phyloP scores from a whole-genome alignment of 2,888 invertebrate species.

The Mechanitis messenoides region DNA sequence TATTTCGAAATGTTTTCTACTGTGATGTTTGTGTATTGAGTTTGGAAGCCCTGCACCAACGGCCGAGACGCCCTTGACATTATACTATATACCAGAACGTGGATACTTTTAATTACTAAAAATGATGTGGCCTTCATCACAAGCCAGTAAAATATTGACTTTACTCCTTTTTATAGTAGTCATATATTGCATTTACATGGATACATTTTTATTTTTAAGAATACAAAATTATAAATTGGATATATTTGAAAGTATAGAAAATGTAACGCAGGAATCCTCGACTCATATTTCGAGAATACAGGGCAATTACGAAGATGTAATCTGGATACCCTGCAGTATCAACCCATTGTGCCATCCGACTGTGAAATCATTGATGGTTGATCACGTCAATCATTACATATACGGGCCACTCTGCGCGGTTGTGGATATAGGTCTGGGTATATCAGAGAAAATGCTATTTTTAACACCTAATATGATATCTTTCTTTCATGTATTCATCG shows the following conservation, averaged over 20 bases:
- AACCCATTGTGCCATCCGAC: slow-evolving; percentile 88
- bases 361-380: slow-evolving; percentile 88
- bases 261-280: slow-evolving; percentile 45
- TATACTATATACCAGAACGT: slow-evolving; percentile 24
- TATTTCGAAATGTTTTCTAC: slow-evolving; percentile 17
- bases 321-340: slow-evolving; percentile 81
- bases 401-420: slow-evolving; percentile 87
- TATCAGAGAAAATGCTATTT: slow-evolving; percentile 75
- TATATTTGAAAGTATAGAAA: slow-evolving; percentile 41
- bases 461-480: slow-evolving; percentile 92
- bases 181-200: slow-evolving; percentile 83
- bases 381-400: slow-evolving; percentile 89
- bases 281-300: slow-evolving; percentile 40
- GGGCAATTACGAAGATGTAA: slow-evolving; percentile 68
- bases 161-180: slow-evolving; percentile 75
- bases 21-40: slow-evolving; percentile 14
- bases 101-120: slow-evolving; percentile 32
- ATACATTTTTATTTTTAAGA: slow-evolving; percentile 81
- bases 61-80: slow-evolving; percentile 28
- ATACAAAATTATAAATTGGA: slow-evolving; percentile 82
- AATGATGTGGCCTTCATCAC: slow-evolving; percentile 85
- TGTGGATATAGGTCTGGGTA: slow-evolving; percentile 80
- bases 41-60: slow-evolving; percentile 29
- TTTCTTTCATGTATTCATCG: slow-evolving; percentile 85
- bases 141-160: slow-evolving; percentile 82